A percentile compares a stretch with the other conserved stretches of the same genome.
phyloP scores from a whole-genome alignment of 2,888 invertebrate species.

The Microchrysa polita region DNA sequence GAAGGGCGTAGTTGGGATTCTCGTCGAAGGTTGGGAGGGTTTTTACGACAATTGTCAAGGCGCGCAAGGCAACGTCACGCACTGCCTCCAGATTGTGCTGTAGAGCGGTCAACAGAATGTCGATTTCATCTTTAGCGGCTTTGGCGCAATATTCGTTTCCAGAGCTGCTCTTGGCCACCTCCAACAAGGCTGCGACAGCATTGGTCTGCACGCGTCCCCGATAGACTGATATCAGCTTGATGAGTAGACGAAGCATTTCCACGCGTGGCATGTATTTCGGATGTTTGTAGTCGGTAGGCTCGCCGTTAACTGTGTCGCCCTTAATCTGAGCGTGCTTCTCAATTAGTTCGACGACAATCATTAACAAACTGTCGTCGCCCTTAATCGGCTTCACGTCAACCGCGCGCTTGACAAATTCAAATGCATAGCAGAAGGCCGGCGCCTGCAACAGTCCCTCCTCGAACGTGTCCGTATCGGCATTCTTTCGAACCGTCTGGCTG shows the following conservation, averaged over 20 bases:
- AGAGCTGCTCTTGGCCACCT: slow-evolving; percentile 79
- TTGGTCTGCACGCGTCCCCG: slow-evolving; percentile 79
- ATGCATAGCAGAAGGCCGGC: slow-evolving; percentile 84
- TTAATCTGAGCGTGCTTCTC: slow-evolving; percentile 78
- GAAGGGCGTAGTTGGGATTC: slow-evolving; percentile 69
- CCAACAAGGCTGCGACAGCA: slow-evolving; percentile 81
- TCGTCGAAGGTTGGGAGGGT: slow-evolving; percentile 72
- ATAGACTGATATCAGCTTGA: slow-evolving; percentile 78
- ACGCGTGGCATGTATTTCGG: slow-evolving; percentile 83
- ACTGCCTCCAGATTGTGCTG: slow-evolving; percentile 77
- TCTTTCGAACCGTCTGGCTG: slow-evolving; percentile 67
- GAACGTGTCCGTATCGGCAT: slow-evolving; percentile 54
- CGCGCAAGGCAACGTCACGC: slow-evolving; percentile 81
- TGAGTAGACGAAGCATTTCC: slow-evolving; percentile 82
- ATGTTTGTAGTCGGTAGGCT: slow-evolving; percentile 69
- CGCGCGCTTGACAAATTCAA: slow-evolving; percentile 78
- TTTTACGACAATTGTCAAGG: slow-evolving; percentile 72
- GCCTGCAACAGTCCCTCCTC: slow-evolving; percentile 62
- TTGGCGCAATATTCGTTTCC: slow-evolving; percentile 72
- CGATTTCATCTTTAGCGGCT: slow-evolving; percentile 76
- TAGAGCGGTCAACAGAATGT: slow-evolving; percentile 78
- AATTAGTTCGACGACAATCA: slow-evolving; percentile 73
- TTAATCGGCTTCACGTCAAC: slow-evolving; percentile 65
- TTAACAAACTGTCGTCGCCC: slow-evolving; percentile 68
- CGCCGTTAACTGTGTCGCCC: slow-evolving; percentile 60